Percentiles rank a stretch among this genome's conserved stretches.
Evolutionary conservation across 1,140 invertebrate genomes (phyloP).

Genomic region (Nautilus pompilius): DNA sequence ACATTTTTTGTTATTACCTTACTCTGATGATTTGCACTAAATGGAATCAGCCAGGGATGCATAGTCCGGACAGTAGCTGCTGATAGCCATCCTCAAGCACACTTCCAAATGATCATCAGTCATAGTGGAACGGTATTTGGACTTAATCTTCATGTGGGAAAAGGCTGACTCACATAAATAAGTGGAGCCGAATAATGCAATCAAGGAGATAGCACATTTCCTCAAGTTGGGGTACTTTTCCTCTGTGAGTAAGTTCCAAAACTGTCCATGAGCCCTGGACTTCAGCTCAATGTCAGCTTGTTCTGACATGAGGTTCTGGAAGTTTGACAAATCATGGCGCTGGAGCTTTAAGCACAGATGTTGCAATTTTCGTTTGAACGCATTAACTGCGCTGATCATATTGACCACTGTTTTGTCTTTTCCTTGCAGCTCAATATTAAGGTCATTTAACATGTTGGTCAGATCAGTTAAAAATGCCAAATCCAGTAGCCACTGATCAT

Average conservation of each 20-base stretch:
- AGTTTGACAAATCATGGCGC: background rate
- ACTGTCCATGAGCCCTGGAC: background rate
- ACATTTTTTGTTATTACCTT: too few species aligned
- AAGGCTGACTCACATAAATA: too few species aligned
- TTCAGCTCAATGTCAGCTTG: background rate
- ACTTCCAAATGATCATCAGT: too few species aligned
- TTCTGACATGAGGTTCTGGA: background rate
- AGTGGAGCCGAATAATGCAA: too few species aligned
- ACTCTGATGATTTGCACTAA: too few species aligned
- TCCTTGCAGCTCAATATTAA: background rate
- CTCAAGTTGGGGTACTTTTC: too few species aligned
- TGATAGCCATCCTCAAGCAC: too few species aligned
- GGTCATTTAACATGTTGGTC: background rate
- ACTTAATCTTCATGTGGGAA: too few species aligned
- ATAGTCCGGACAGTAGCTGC: too few species aligned
- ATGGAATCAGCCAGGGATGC: too few species aligned
- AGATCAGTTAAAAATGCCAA: background rate
- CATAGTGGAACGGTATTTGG: too few species aligned
- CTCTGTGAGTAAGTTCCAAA: background rate
- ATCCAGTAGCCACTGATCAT: background rate
- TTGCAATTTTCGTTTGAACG: background rate
- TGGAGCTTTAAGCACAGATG: background rate
- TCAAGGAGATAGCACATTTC: too few species aligned
- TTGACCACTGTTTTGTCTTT: background rate
- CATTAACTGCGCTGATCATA: conserved; percentile 3